Evolutionary conservation across 2,113 vertebrate genomes (phyloP), one percentile per base, ranked within the genome.

Genomic region (Myiozetetes cayanensis): DNA sequence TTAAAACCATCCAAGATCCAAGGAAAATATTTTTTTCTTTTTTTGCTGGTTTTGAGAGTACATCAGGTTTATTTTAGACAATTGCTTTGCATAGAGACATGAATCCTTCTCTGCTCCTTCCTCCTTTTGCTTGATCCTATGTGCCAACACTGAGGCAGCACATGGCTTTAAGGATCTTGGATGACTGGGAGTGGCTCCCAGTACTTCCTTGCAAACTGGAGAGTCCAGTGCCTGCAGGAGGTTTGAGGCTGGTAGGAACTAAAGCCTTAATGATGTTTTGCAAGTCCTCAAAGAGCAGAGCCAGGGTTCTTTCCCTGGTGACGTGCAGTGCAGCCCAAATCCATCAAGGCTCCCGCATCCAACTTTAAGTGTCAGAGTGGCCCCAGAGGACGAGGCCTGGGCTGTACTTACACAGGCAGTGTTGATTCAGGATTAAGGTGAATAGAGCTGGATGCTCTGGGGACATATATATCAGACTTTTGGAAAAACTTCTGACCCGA

Each of bases 391-490:
- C 0, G 17, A 25, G 15, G 43, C 0, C 16, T 7, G 47, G 89
- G 70, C 74, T 87, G 90, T 5, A 8, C 86, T 89, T 46, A 65
- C 77, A 49, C 65, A 59, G 49, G 58, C 19, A 0, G 53, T 91
- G 93, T 95, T 96, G 89, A 85, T 78, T 85, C 89, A 94, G 91
- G 95, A 95, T 93, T 94, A 95, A 77, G 96, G 95, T 84, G 89
- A 89, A 41, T 28, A 75, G 56, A 92, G 68, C 93, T 77, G 89
- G 5, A 70, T 92, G 52, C 86, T 96, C 91, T 52, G 53, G 73
- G 91, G 96, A 72, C 3, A 1, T 47, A 65, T 87, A 56, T 68
- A 90, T 94, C 78, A 78, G 80, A 44, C 41, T 89, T 92, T 62
- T 53, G 14, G n/a, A 56, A 33, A 75, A 91, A 94, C 73, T 87